A percentile compares a stretch with the other conserved stretches of the same genome.
These are phyloP conservation scores for Smithornis capensis DNA, from an alignment of 2,113 vertebrate species.

Conservation along the genomic window DNA sequence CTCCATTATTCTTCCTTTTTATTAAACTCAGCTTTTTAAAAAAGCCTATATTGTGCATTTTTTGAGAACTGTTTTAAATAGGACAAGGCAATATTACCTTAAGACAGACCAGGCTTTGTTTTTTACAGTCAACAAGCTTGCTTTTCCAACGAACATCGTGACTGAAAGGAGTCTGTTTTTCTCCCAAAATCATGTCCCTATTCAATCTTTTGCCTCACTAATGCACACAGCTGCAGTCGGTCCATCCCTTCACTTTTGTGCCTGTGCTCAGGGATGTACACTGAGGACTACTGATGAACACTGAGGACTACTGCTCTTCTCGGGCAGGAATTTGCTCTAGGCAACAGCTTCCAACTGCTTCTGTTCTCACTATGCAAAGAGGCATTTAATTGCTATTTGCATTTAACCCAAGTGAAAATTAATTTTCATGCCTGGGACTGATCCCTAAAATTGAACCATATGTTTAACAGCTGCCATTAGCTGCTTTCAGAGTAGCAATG, in stretches of 20 bases:
- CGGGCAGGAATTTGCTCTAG: background rate
- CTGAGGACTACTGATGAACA: background rate
- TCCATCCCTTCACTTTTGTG: background rate
- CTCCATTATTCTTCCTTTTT: background rate
- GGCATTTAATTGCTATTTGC: background rate
- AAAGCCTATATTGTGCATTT: background rate
- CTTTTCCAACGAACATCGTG: background rate
- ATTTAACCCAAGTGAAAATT: background rate
- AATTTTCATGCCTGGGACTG: background rate
- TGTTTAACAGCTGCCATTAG: conserved; percentile 1
- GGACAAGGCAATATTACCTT: background rate
- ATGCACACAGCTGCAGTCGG: background rate
- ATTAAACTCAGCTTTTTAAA: background rate
- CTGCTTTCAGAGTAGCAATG: background rate
- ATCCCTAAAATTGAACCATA: conserved; percentile 4
- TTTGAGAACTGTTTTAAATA: background rate
- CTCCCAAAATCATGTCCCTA: background rate
- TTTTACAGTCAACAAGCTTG: background rate
- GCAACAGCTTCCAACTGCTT: background rate
- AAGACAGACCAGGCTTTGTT: background rate
- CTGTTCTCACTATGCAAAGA: background rate
- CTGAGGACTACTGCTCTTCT: background rate
- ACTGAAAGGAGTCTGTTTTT: background rate
- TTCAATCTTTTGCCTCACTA: background rate
- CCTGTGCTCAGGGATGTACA: background rate